phyloP scores from a whole-genome alignment of 2,888 invertebrate genomes.

The Timema cristinae region DNA sequence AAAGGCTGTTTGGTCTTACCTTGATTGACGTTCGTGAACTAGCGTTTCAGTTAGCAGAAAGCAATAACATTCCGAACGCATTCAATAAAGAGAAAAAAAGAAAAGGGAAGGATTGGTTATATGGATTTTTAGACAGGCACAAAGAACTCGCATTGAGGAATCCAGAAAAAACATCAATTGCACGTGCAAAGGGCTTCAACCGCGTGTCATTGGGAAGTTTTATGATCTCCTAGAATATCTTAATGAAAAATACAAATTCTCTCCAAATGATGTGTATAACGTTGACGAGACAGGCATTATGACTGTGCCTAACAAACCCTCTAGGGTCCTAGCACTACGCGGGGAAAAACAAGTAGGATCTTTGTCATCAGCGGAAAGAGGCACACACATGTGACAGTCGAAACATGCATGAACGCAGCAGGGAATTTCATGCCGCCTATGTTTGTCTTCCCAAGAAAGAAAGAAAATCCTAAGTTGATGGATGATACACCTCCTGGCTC shows the following conservation, averaged over 20 bases:
- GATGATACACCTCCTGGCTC: slow-evolving; percentile 30
- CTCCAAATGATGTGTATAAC: slow-evolving; percentile 8
- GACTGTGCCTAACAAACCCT: slow-evolving; percentile 23
- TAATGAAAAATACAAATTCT: slow-evolving; percentile 12
- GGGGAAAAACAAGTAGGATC: slow-evolving; percentile 4
- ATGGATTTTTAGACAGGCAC: slow-evolving; percentile 5
- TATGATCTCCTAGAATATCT: slow-evolving; percentile 1
- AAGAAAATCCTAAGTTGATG: slow-evolving; percentile 22
- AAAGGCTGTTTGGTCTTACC: slow-evolving; percentile 10
- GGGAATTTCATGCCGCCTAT: slow-evolving; percentile 9
- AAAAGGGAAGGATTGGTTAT: slow-evolving; percentile 8
- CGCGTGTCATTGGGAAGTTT: slow-evolving; percentile 6
- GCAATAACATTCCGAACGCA: background rate
- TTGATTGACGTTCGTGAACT: slow-evolving; percentile 10
- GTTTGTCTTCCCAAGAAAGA: slow-evolving; percentile 1
- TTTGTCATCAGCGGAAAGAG: slow-evolving; percentile 39
- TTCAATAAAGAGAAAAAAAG: slow-evolving; percentile 7
- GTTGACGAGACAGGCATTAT: slow-evolving; percentile 11
- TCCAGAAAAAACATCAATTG: slow-evolving; percentile 15
- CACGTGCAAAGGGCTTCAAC: background rate
- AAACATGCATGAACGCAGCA: slow-evolving; percentile 31
- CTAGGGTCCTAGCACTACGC: slow-evolving; percentile 34
- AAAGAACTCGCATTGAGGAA: slow-evolving; percentile 10
- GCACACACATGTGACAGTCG: slow-evolving; percentile 38
- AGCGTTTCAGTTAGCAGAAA: slow-evolving; percentile 14